Base-by-base conservation (phyloP, 1,140 invertebrate genomes). In the Homarus americanus region DNA sequence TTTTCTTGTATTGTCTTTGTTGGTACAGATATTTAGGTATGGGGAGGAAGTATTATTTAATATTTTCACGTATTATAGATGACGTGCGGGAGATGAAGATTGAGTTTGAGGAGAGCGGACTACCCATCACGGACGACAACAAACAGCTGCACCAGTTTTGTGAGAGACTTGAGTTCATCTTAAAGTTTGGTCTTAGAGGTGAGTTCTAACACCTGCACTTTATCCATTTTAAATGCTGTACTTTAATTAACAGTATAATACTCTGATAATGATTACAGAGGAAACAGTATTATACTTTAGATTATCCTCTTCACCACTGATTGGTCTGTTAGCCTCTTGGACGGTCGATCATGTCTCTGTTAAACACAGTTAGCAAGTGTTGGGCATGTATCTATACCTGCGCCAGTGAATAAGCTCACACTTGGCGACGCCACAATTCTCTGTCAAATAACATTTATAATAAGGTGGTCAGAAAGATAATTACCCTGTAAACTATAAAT, bases 131-230 rank as follows among this genome's bases (percentile, higher is more conserved):
- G 69, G 86, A 88, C 72, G 86, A 88, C 78, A 73, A 79, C 49
- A 82, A 38, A 17, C 86, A 72, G 32, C 58, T 88, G 2, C 76
- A 88, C 12, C 86, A 88, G 58, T 80, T 88, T n/a, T 88, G 86
- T 88, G 86, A 88, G 24, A 32, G 86, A 79, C 28, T 88, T 4
- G 86, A 88, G 44, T 88, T 88, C 41, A 34, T 88, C 20, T 44
- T 88, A 5, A 66, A 28, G n/a, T 88, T 69, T 88, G 76, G 76
- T 24, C 44, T 88, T n/a, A 80, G 40, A 88, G 86, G 86, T 80
- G 44, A 69, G 28, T 28, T 9, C 17, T 49, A 49, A 49, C 17
- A 17, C 5, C 20, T 73, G n/a, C n/a, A n/a, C n/a, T n/a, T n/a
- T n/a, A n/a, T n/a, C n/a, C n/a, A n/a, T n/a, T n/a, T n/a, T n/a